phyloP scores from a whole-genome alignment of 2,113 vertebrate genomes.

The Callipepla californica region DNA sequence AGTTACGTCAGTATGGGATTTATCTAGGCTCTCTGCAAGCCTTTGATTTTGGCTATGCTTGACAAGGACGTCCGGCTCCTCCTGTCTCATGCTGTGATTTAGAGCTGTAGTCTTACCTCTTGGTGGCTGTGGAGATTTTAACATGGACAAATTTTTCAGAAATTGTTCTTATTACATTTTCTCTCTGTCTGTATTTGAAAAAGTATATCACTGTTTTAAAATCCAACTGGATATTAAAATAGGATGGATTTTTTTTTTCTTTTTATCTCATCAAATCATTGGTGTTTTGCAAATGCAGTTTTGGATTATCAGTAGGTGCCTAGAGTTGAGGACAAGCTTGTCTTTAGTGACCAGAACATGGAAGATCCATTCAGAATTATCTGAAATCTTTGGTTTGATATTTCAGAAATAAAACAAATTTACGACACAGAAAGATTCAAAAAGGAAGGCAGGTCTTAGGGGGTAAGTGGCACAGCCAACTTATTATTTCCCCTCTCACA shows the following conservation, averaged over 20 bases:
- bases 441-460: background rate
- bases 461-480: background rate
- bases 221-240: background rate
- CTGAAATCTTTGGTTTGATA: background rate
- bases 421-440: background rate
- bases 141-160: background rate
- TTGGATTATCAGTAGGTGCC: background rate
- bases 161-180: background rate
- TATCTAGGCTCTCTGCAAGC: slow-evolving; percentile 7
- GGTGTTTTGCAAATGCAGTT: background rate
- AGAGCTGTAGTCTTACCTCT: background rate
- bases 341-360: background rate
- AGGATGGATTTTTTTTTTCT: background rate
- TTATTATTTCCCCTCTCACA: background rate
- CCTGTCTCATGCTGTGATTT: slow-evolving; percentile 38
- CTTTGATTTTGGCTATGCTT: slow-evolving; percentile 27
- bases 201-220: background rate
- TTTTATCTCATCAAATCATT: background rate
- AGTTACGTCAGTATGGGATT: slow-evolving; percentile 12
- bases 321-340: background rate
- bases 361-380: background rate
- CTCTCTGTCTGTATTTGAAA: background rate
- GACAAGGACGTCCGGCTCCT: background rate
- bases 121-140: background rate
- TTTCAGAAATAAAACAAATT: background rate